Conservation (phyloP, 2,113 vertebrate species). For the Eleginops maclovinus region DNA sequence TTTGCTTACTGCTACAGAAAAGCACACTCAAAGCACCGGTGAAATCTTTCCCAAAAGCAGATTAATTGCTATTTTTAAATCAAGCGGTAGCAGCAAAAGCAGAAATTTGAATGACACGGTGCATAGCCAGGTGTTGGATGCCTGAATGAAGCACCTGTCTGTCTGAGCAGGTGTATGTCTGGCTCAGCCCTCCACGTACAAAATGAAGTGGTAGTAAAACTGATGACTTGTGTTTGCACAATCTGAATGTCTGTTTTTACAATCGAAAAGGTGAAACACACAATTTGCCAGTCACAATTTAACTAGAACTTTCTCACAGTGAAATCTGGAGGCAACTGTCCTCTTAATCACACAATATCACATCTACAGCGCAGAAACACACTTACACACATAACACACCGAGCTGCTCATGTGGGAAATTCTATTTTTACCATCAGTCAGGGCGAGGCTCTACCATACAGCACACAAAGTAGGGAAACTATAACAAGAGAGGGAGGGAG, state of each 20-base stretch:
- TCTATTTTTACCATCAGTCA: constrained; percentile 77
- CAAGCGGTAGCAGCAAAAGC: not conserved
- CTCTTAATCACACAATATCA: not conserved
- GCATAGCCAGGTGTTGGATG: not conserved
- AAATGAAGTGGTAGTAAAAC: constrained; percentile 41
- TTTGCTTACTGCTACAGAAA: constrained; percentile 9
- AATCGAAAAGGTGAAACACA: not conserved
- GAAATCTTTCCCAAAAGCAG: constrained; percentile 22
- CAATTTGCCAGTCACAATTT: not conserved
- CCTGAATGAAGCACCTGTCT: constrained; percentile 52
- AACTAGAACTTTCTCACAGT: not conserved
- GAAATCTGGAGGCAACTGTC: not conserved
- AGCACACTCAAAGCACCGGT: constrained; percentile 6
- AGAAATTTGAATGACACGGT: not conserved
- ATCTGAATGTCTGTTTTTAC: not conserved
- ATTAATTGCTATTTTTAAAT: constrained; percentile 31
- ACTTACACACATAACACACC: constrained; percentile 64
- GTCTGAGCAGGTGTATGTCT: constrained; percentile 62
- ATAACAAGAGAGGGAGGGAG: constrained; percentile 60
- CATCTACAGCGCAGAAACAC: constrained; percentile 48
- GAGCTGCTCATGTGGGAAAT: constrained; percentile 70
- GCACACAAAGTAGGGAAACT: constrained; percentile 78
- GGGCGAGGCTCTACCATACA: constrained; percentile 77
- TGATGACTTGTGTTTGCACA: not conserved
- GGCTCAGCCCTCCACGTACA: constrained; percentile 15